Evolutionary conservation across 2,888 invertebrate species (phyloP).

Genomic region (Peribatodes rhomboidaria): DNA sequence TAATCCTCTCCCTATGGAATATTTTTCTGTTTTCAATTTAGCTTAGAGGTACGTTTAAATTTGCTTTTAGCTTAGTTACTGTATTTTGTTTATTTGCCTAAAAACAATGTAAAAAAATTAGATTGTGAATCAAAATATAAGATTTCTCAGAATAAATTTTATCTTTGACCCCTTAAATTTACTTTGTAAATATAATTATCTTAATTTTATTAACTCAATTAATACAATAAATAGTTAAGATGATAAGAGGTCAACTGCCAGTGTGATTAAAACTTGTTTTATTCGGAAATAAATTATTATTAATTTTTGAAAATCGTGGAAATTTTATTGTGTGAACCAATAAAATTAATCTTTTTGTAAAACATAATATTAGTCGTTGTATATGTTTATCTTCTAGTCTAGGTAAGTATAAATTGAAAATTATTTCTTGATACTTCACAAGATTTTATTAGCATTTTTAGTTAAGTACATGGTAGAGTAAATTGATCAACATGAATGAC

Average conservation of each 20-base stretch:
- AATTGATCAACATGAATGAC: too few relatives aligned
- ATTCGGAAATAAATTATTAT: background rate
- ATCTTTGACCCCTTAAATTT: conserved; percentile 1
- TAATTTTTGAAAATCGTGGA: background rate
- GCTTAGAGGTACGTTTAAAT: too few relatives aligned
- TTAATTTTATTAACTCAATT: conserved; percentile 25
- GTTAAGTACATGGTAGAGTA: too few relatives aligned
- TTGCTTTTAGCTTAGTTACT: too few relatives aligned
- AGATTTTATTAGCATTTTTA: too few relatives aligned
- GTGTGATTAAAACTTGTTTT: background rate
- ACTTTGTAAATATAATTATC: conserved; percentile 12
- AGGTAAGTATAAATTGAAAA: too few relatives aligned
- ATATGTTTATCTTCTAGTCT: too few relatives aligned
- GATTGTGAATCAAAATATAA: background rate
- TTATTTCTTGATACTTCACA: too few relatives aligned
- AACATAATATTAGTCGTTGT: too few relatives aligned
- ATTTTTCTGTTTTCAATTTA: too few relatives aligned
- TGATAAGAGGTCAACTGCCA: background rate
- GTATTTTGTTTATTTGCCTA: too few relatives aligned
- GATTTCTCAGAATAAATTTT: conserved; percentile 1
- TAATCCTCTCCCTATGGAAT: too few relatives aligned
- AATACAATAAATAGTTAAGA: conserved; percentile 1
- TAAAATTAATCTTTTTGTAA: background rate
- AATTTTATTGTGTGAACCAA: background rate
- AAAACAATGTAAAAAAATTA: background rate